Evolutionary conservation across 2,113 vertebrate species (phyloP), one percentile per base, ranked within the genome.

Genomic region (Hydrochoerus hydrochaeris): DNA sequence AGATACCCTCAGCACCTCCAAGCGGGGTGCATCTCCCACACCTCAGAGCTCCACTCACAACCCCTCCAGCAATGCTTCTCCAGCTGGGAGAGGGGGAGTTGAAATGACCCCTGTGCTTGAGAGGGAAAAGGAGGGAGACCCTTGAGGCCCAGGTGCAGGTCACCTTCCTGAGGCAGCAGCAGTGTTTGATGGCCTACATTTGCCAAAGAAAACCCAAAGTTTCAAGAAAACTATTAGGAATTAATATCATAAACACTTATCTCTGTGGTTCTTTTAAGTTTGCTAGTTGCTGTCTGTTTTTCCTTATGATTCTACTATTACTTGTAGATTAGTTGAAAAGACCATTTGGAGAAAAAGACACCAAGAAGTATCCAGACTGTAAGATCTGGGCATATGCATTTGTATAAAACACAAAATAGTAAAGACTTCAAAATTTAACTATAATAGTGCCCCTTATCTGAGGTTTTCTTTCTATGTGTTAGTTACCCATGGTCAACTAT

Each of bases 41-140:
- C 32, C 89, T 84, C 16, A 10, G 17, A 26, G 38, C 41, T 26
- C n/a, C 24, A 24, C 38, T 10, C 7, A 35, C 52, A 0, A 19
- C 35, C n/a, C 13, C 85, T 78, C 44, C 0, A 46, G 63, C 24
- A 35, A 5, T 2, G 17, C 7, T 0, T 26, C 69, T 88, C 35
- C 38, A 11, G 8, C 28, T 7, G 11, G 44, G 24, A 7, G 3
- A 7, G 3, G 7, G 3, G n/a, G 41, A 1, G 0, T 28, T 26
- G 1, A 14, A 9, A 38, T 10, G 30, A 30, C 35, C 32, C 13
- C 32, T 46, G 5, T 2, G 1, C 69, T 5, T 1, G 11, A 71
- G 19, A 91, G 49, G 35, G 41, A 60, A 26, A 16, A 3, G 3
- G 35, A 30, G 46, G 35, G 60, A 49, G 3, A 35, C 32, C 57